These are phyloP conservation scores for Rhinoptilus africanus DNA, from an alignment of 2,113 vertebrate species.

Conservation along the genomic window DNA sequence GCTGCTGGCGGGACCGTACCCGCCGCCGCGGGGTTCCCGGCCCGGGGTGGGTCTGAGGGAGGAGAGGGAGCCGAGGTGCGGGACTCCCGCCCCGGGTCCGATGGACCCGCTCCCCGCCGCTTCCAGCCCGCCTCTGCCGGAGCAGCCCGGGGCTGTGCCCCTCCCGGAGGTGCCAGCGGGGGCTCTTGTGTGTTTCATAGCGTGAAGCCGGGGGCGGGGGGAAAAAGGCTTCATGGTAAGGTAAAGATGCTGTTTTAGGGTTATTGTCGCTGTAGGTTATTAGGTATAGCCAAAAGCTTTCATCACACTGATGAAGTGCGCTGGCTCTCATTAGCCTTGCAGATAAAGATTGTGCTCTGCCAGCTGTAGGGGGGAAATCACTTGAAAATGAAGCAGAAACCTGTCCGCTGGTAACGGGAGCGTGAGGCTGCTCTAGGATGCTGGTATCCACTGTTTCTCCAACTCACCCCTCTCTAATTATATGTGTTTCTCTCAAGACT, in stretches of 20 bases:
- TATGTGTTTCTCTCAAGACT: neutral
- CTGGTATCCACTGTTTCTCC: fast-evolving
- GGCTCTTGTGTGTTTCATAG: fast-evolving
- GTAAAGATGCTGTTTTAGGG: neutral
- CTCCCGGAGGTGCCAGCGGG: fast-evolving
- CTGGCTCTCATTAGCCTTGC: fast-evolving
- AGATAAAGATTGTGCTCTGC: neutral
- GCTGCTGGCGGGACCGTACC: neutral
- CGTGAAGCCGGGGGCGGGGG: neutral
- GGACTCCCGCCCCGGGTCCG: too few species aligned
- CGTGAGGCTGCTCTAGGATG: fast-evolving
- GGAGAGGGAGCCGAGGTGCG: fast-evolving
- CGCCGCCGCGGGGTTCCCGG: neutral
- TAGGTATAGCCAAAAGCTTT: neutral
- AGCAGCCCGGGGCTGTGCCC: neutral
- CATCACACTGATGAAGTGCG: fast-evolving
- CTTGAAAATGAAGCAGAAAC: neutral
- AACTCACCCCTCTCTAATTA: neutral
- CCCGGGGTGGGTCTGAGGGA: fast-evolving
- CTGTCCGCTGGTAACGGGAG: fast-evolving
- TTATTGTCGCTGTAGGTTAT: fast-evolving
- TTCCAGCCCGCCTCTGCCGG: neutral
- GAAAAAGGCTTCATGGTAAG: fast-evolving
- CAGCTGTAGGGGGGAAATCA: fast-evolving
- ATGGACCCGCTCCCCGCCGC: fast-evolving